A percentile compares a stretch with the other conserved stretches of the same genome.
phyloP scores from a whole-genome alignment of 2,113 vertebrate species.

The Myrmophylax atrothorax region DNA sequence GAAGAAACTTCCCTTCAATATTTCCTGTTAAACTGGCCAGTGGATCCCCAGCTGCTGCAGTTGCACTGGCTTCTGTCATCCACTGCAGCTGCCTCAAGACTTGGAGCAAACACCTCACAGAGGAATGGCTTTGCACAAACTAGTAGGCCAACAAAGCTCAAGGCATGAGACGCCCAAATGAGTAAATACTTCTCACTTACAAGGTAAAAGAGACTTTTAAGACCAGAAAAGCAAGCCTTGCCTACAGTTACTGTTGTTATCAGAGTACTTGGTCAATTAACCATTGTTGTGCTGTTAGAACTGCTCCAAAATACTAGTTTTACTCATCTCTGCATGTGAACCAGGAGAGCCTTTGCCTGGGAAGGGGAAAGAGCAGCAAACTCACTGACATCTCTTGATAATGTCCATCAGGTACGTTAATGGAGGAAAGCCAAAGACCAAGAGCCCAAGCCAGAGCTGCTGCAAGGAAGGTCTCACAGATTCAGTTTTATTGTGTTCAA shows the following conservation, averaged over 20 bases:
- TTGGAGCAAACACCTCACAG: neutral
- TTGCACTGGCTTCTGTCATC: neutral
- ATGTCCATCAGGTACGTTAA: neutral
- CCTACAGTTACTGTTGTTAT: neutral
- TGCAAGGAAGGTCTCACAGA: neutral
- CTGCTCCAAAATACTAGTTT: neutral
- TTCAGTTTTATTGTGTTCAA: neutral
- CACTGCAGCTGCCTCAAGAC: neutral
- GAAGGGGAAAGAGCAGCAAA: neutral
- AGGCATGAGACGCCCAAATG: neutral
- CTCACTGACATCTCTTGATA: neutral
- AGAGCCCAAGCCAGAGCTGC: neutral
- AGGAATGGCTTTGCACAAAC: neutral
- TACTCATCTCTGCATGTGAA: neutral
- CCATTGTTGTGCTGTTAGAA: neutral
- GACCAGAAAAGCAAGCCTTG: neutral
- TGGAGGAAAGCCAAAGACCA: neutral
- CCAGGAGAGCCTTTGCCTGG: neutral
- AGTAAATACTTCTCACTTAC: neutral
- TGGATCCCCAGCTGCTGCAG: neutral
- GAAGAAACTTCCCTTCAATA: neutral
- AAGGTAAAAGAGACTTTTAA: neutral
- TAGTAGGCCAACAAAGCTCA: neutral
- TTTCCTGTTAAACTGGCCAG: neutral
- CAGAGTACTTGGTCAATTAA: neutral